A percentile compares a stretch with the other conserved stretches of the same genome.
These are phyloP conservation scores for Limenitis camilla DNA, from an alignment of 2,888 invertebrate species.

Conservation along the genomic window DNA sequence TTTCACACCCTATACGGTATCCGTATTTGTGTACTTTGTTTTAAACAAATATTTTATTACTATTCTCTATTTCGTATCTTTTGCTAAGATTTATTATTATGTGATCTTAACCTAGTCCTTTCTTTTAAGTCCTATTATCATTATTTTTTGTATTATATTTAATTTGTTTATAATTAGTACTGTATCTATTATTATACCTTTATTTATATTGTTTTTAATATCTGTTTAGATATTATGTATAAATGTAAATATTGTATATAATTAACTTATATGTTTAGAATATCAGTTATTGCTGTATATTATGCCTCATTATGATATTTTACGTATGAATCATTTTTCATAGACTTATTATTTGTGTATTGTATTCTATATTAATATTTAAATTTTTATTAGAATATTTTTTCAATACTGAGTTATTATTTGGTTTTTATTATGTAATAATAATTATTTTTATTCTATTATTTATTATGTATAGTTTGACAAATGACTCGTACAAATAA, in stretches of 20 bases:
- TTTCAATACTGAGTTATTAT: conserved; percentile 7
- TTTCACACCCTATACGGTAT: conserved; percentile 63
- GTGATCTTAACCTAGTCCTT: conserved; percentile 52
- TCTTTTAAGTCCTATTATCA: conserved; percentile 37
- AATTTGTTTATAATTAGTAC: conserved; percentile 13
- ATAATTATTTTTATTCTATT: not conserved
- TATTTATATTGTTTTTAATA: conserved; percentile 20
- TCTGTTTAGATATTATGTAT: conserved; percentile 21
- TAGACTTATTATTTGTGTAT: conserved; percentile 14
- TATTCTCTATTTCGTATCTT: conserved; percentile 28
- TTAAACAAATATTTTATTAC: conserved; percentile 37
- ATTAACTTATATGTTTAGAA: conserved; percentile 12
- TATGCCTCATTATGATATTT: conserved; percentile 4
- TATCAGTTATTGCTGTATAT: conserved; percentile 15
- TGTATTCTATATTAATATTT: conserved; percentile 14
- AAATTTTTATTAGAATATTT: conserved; percentile 14
- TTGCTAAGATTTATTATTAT: conserved; percentile 30
- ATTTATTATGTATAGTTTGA: conserved; percentile 14
- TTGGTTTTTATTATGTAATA: not conserved
- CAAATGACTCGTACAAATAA: conserved; percentile 64
- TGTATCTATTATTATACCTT: conserved; percentile 13
- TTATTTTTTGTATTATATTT: conserved; percentile 23
- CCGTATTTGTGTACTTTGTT: conserved; percentile 68
- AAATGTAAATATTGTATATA: conserved; percentile 28
- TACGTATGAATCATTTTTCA: not conserved